These are phyloP conservation scores for Quadriops clusia DNA, from an alignment of 2,888 invertebrate genomes.

Conservation along the genomic window DNA sequence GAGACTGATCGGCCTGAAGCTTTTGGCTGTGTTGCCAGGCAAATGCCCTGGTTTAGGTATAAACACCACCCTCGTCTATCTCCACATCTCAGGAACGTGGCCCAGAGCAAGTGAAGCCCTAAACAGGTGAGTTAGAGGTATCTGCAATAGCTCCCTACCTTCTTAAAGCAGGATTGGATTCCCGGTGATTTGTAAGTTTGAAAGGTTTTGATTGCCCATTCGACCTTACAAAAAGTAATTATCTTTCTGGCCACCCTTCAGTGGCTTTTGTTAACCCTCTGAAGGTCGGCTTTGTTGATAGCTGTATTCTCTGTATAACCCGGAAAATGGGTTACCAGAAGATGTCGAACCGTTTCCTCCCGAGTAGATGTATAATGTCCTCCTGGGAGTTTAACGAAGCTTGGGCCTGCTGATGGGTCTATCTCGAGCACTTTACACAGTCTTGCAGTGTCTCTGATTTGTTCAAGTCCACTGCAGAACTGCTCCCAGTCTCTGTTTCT, in stretches of 20 bases:
- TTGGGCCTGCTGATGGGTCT: no score
- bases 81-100: slow-evolving; percentile 9
- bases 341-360: slow-evolving; percentile 4
- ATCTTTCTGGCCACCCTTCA: slow-evolving; percentile 1
- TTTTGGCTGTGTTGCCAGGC: slow-evolving; percentile 11
- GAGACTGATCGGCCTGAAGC: slow-evolving; percentile 16
- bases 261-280: neutral
- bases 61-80: slow-evolving; percentile 9
- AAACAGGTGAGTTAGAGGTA: slow-evolving; percentile 5
- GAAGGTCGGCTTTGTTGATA: neutral
- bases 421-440: no score
- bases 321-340: slow-evolving; percentile 1
- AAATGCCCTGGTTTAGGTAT: slow-evolving; percentile 13
- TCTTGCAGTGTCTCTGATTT: no score
- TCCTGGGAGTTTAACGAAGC: no score
- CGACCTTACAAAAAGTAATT: slow-evolving; percentile 1
- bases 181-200: slow-evolving; percentile 8
- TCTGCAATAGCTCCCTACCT: slow-evolving; percentile 2
- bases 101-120: slow-evolving; percentile 8
- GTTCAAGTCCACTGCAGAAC: no score
- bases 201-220: slow-evolving; percentile 8
- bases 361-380: no score
- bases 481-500: no score
- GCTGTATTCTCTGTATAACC: neutral
- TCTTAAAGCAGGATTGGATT: slow-evolving; percentile 8